Evolutionary conservation across 2,888 invertebrate species (phyloP).

Genomic region (Electrophaes corylata): DNA sequence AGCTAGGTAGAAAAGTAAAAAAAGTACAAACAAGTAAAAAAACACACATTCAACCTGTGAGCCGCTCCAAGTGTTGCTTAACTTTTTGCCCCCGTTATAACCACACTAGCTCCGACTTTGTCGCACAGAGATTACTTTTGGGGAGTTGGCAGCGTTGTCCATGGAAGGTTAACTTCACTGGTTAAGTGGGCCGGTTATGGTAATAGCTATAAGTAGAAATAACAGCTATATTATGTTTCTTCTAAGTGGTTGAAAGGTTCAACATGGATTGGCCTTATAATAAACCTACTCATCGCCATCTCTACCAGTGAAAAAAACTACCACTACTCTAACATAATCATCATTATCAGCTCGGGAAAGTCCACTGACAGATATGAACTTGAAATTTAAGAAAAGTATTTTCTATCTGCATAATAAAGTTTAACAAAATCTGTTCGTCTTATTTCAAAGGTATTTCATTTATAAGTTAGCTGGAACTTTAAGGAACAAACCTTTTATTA

Average conservation of each 20-base stretch:
- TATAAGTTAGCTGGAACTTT: background rate
- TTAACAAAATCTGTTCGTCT: no score
- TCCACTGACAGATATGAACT: no score
- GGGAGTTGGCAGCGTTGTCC: conserved; percentile 33
- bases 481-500: background rate
- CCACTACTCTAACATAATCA: no score
- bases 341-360: no score
- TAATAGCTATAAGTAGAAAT: conserved; percentile 27
- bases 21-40: no score
- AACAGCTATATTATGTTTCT: conserved; percentile 20
- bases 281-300: background rate
- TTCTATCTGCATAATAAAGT: no score
- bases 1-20: no score
- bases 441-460: no score
- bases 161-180: conserved; percentile 31
- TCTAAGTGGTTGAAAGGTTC: background rate
- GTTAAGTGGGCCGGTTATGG: conserved; percentile 28
- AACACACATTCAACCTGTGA: no score
- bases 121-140: conserved; percentile 27
- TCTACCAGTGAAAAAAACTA: background rate
- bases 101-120: background rate
- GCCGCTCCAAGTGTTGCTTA: no score
- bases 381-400: no score
- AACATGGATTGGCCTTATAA: background rate
- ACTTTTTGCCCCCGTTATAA: background rate